These are phyloP conservation scores for Xenopus tropicalis DNA, from an alignment of 2,113 vertebrate species.

Conservation along the genomic window UCB_Xtro_10.0 CM004446.2:30100001-30100500, in stretches of 20 bases:
- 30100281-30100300: slow-evolving; percentile 53
- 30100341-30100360: slow-evolving; percentile 70
- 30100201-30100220: slow-evolving; percentile 90
- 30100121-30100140: neutral
- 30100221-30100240: slow-evolving; percentile 71
- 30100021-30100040: slow-evolving; percentile 75
- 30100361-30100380: neutral
- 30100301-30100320: slow-evolving; percentile 68
- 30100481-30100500: too few species aligned
- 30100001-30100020: slow-evolving; percentile 65
- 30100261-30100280: slow-evolving; percentile 76
- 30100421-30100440: too few species aligned
- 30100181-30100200: slow-evolving; percentile 77
- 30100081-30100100: slow-evolving; percentile 56
- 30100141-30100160: neutral
- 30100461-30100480: too few species aligned
- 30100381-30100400: too few species aligned
- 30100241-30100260: slow-evolving; percentile 77
- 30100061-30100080: slow-evolving; percentile 78
- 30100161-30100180: slow-evolving; percentile 71
- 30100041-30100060: slow-evolving; percentile 68
- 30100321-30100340: slow-evolving; percentile 70
- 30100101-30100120: neutral
- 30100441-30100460: too few species aligned
- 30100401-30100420: too few species aligned